phyloP scores from a whole-genome alignment of 2,113 vertebrate species.

The Heptranchias perlo region DNA sequence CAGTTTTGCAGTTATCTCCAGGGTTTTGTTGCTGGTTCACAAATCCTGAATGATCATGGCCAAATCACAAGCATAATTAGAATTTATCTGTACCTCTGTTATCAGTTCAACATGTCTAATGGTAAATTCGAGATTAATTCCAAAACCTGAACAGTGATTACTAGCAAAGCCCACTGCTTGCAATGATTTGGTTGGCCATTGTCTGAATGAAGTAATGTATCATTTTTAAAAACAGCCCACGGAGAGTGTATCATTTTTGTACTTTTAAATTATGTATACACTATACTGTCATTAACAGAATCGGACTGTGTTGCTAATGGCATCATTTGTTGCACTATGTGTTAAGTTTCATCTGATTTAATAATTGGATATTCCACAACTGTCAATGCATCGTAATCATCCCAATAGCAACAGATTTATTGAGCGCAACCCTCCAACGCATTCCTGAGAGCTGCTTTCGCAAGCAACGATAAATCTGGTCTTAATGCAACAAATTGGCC shows the following conservation, averaged over 20 bases:
- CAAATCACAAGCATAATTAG: background rate
- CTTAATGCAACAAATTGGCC: background rate
- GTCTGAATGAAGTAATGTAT: background rate
- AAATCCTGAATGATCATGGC: background rate
- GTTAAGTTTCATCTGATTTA: background rate
- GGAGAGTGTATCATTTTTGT: background rate
- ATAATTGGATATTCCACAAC: background rate
- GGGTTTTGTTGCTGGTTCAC: background rate
- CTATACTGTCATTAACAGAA: background rate
- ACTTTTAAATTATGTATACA: background rate
- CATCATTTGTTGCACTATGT: background rate
- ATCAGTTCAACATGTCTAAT: background rate
- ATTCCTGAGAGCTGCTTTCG: background rate
- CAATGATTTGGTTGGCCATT: background rate
- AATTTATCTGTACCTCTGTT: constrained; percentile 7
- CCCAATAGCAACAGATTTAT: background rate
- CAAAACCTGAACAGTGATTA: background rate
- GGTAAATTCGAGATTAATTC: background rate
- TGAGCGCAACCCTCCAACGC: background rate
- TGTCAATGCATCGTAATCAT: background rate
- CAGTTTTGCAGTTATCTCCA: background rate
- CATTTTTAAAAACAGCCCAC: background rate
- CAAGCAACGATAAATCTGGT: background rate
- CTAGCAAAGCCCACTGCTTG: background rate
- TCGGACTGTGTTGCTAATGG: background rate